phyloP scores from a whole-genome alignment of 2,888 invertebrate genomes.

The Caenorhabditis virilis region DNA sequence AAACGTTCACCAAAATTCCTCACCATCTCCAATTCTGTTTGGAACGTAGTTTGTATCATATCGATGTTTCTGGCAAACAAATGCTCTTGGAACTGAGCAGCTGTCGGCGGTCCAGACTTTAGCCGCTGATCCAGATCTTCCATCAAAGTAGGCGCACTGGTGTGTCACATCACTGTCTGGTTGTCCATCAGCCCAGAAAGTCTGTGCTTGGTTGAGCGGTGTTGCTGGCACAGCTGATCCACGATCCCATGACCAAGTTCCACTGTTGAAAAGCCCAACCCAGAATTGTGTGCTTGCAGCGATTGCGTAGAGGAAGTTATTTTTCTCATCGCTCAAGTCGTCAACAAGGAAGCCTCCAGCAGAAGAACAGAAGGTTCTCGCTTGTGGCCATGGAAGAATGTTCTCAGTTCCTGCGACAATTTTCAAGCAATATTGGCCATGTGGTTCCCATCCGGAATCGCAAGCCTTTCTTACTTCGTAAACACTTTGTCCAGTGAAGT shows the following conservation, averaged over 20 bases:
- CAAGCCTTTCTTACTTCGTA: slow-evolving; percentile 50
- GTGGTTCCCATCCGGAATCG: slow-evolving; percentile 44
- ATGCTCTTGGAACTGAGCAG: slow-evolving; percentile 38
- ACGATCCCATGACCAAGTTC: slow-evolving; percentile 42
- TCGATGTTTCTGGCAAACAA: slow-evolving; percentile 55
- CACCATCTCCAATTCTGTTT: slow-evolving; percentile 37
- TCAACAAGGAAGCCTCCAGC: slow-evolving; percentile 53
- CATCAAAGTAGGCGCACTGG: slow-evolving; percentile 43
- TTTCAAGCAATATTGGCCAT: slow-evolving; percentile 47
- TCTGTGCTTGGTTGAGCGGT: slow-evolving; percentile 26
- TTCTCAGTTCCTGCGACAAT: slow-evolving; percentile 15
- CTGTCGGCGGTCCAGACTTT: slow-evolving; percentile 40
- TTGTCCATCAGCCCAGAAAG: slow-evolving; percentile 33
- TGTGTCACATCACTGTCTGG: slow-evolving; percentile 34
- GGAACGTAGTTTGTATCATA: slow-evolving; percentile 43
- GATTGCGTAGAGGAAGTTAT: slow-evolving; percentile 25
- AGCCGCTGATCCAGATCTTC: slow-evolving; percentile 7
- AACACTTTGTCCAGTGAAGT: slow-evolving; percentile 31
- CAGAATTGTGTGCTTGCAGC: slow-evolving; percentile 37
- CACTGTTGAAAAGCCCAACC: slow-evolving; percentile 39
- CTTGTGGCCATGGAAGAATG: slow-evolving; percentile 36
- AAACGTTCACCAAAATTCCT: not conserved
- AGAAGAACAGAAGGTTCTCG: slow-evolving; percentile 39
- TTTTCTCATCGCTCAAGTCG: slow-evolving; percentile 43
- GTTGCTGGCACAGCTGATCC: slow-evolving; percentile 5